These are phyloP conservation scores for Machaerirhynchus nigripectus DNA, from an alignment of 2,113 vertebrate species.

Conservation along the genomic window DNA sequence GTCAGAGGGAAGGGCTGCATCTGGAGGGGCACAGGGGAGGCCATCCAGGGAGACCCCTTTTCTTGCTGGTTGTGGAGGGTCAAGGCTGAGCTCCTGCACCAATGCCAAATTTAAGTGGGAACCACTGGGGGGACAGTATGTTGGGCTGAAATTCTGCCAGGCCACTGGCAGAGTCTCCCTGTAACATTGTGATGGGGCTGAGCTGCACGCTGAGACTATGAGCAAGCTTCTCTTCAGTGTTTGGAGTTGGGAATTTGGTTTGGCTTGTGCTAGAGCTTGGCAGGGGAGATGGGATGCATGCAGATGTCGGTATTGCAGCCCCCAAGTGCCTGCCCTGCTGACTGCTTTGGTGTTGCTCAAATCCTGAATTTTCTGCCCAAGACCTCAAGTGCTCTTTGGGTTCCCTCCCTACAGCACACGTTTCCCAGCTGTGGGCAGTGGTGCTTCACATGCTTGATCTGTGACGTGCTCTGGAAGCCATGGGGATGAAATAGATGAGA, in stretches of 20 bases:
- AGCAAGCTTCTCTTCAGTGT: background rate
- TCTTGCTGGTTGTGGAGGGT: background rate
- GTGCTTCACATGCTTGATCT: background rate
- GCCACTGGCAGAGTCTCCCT: background rate
- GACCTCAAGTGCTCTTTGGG: background rate
- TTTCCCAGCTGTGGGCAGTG: background rate
- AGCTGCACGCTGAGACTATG: fast-evolving
- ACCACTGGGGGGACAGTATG: background rate
- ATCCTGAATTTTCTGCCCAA: background rate
- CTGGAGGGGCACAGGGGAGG: background rate
- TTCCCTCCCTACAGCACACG: background rate
- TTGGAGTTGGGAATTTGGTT: background rate
- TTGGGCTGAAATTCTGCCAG: background rate
- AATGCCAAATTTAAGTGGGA: background rate
- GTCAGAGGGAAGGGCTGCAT: background rate
- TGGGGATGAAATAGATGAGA: background rate
- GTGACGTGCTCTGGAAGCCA: background rate
- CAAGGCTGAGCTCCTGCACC: background rate
- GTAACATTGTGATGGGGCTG: background rate
- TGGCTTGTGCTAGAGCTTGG: background rate
- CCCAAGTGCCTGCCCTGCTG: background rate
- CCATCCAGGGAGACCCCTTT: background rate
- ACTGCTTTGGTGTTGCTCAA: background rate
- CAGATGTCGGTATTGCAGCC: background rate
- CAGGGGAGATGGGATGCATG: background rate